phyloP scores from a whole-genome alignment of 2,797 vertebrate species.

The Halcyon chelicuti region DNA sequence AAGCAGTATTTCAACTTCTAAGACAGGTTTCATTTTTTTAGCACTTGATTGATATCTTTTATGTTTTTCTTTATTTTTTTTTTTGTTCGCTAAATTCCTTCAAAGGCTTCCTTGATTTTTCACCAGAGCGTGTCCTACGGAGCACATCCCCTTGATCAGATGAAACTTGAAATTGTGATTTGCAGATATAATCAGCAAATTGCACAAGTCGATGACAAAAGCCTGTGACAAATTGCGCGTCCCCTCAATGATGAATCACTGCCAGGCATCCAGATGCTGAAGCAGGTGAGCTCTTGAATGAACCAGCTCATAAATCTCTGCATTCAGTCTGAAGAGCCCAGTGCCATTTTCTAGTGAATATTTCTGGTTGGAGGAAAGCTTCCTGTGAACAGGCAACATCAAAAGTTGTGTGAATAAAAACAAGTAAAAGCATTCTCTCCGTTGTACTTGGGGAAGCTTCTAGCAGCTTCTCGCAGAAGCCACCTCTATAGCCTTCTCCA shows the following conservation, averaged over 20 bases:
- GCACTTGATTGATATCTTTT: neutral
- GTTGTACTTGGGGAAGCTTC: neutral
- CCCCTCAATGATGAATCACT: neutral
- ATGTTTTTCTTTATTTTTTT: neutral
- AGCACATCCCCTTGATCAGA: neutral
- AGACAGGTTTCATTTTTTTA: neutral
- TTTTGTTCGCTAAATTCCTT: neutral
- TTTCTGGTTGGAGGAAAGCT: neutral
- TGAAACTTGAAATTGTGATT: neutral
- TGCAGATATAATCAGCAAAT: constrained; percentile 18
- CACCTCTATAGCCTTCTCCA: neutral
- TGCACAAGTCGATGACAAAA: neutral
- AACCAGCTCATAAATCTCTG: neutral
- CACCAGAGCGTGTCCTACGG: neutral
- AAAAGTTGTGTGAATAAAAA: neutral
- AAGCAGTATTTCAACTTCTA: neutral
- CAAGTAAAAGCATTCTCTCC: neutral
- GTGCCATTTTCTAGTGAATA: constrained; percentile 30
- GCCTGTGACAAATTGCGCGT: neutral
- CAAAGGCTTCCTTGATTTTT: constrained; percentile 5
- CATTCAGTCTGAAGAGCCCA: neutral
- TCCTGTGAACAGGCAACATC: neutral
- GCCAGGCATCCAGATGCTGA: neutral
- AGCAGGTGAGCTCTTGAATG: neutral
- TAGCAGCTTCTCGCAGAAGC: neutral